phyloP scores from a whole-genome alignment of 1,140 invertebrate genomes.

The Nymphalis io region DNA sequence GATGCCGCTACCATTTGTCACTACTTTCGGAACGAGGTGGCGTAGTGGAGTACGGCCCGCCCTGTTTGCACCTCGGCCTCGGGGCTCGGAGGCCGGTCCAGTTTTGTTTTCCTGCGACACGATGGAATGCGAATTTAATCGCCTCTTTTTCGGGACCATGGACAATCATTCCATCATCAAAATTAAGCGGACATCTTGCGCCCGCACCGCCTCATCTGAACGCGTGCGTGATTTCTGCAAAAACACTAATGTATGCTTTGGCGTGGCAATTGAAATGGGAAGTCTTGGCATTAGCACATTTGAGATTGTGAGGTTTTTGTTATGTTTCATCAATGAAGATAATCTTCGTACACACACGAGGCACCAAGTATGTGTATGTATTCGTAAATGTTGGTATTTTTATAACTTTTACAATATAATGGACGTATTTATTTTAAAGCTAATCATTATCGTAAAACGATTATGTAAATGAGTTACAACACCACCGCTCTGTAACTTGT shows the following conservation, averaged over 20 bases:
- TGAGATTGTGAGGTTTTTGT: conserved; percentile 26
- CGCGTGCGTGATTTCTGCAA: conserved; percentile 35
- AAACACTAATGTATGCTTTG: conserved; percentile 34
- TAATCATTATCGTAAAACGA: too few species aligned
- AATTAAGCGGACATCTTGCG: conserved; percentile 50
- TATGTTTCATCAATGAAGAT: background rate
- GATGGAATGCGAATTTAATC: conserved; percentile 68
- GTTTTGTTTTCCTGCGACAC: conserved; percentile 47
- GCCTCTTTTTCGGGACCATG: conserved; percentile 64
- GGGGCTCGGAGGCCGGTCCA: conserved; percentile 32
- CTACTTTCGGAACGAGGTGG: conserved; percentile 71
- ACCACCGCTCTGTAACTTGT: too few species aligned
- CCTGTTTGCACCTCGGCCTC: conserved; percentile 64
- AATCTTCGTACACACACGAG: background rate
- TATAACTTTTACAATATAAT: background rate
- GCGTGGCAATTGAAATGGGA: conserved; percentile 34
- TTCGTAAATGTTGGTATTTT: background rate
- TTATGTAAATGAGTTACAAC: too few species aligned
- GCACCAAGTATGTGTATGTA: background rate
- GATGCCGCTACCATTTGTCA: conserved; percentile 77
- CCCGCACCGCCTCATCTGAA: conserved; percentile 6
- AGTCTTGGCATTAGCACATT: conserved; percentile 33
- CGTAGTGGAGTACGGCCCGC: conserved; percentile 62
- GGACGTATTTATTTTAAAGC: background rate
- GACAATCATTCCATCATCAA: conserved; percentile 72